phyloP scores from a whole-genome alignment of 2,797 vertebrate species.

The Hirundo rustica region DNA sequence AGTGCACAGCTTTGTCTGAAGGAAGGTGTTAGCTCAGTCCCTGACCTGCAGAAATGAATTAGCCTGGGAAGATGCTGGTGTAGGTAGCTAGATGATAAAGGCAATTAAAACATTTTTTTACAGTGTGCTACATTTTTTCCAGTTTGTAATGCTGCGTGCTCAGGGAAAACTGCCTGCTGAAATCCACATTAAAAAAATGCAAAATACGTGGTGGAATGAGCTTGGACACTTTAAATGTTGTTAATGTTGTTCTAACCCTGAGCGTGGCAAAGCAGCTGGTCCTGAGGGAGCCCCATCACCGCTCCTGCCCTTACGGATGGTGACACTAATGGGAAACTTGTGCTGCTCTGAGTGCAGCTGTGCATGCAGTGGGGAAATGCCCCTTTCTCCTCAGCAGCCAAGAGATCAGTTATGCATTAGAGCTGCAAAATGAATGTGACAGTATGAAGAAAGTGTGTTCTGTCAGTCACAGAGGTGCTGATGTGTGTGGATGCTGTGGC shows the following conservation, averaged over 20 bases:
- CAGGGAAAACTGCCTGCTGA: not conserved
- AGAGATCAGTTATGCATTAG: constrained; percentile 31
- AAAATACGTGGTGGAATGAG: not conserved
- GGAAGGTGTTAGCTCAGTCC: not conserved
- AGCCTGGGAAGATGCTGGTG: not conserved
- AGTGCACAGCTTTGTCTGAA: not conserved
- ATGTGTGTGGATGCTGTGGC: not conserved
- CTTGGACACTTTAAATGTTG: not conserved
- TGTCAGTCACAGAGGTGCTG: not conserved
- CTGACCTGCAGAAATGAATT: not conserved
- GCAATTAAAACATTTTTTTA: not conserved
- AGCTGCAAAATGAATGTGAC: not conserved
- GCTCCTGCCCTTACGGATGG: not conserved
- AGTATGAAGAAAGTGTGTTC: not conserved
- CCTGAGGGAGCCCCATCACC: constrained; percentile 2
- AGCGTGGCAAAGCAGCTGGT: not conserved
- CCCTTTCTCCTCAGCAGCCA: not conserved
- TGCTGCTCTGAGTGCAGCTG: not conserved
- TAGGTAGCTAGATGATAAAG: not conserved
- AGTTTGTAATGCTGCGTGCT: not conserved
- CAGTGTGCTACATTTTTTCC: not conserved
- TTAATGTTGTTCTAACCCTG: not conserved
- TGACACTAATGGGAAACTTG: constrained; percentile 31
- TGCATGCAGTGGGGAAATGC: not conserved
- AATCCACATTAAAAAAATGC: constrained; percentile 25